Evolutionary conservation across 2,888 invertebrate genomes (phyloP).

Genomic region (Erebia epiphron): DNA sequence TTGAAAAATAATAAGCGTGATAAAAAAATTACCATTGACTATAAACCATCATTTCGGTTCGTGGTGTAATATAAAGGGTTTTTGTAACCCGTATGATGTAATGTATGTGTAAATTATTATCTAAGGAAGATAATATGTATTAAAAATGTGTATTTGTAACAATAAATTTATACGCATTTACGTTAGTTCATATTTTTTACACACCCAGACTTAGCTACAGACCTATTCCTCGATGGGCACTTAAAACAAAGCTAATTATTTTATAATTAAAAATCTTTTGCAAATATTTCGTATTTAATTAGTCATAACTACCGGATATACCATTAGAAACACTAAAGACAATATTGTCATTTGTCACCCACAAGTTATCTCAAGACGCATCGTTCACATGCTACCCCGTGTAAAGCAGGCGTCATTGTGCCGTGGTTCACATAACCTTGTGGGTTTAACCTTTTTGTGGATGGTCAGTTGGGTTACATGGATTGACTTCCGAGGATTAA

Average conservation of each 20-base stretch:
- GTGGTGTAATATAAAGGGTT: too few species aligned
- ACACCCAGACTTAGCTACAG: too few species aligned
- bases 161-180: too few species aligned
- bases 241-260: neutral
- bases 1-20: too few species aligned
- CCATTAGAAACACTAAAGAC: neutral
- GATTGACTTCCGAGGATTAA: constrained; percentile 14
- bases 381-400: constrained; percentile 24
- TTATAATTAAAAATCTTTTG: neutral
- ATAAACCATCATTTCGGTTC: too few species aligned
- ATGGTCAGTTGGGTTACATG: constrained; percentile 19
- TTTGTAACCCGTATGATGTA: too few species aligned
- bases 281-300: constrained; percentile 14
- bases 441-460: constrained; percentile 41
- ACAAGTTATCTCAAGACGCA: constrained; percentile 12
- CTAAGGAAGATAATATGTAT: too few species aligned
- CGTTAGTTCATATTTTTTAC: too few species aligned
- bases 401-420: constrained; percentile 40
- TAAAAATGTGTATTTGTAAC: too few species aligned
- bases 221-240: too few species aligned
- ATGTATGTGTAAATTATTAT: too few species aligned
- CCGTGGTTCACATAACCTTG: constrained; percentile 47
- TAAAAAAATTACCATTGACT: too few species aligned
- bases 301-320: constrained; percentile 9
- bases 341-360: constrained; percentile 21